Evolutionary conservation across 2,888 invertebrate species (phyloP).

Genomic region (Boloria euphrosyne): DNA sequence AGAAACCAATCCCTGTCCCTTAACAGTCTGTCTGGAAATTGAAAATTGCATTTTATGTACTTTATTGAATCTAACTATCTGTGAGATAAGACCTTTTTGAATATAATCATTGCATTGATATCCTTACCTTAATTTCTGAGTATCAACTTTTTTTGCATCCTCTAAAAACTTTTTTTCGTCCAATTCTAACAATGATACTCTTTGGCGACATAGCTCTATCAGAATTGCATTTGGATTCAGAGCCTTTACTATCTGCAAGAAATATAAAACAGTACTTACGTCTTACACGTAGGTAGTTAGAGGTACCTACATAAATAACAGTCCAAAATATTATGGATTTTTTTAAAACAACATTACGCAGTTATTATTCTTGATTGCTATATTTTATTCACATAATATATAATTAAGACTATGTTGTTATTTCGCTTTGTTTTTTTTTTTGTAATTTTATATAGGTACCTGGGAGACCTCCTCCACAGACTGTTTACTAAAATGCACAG

Average conservation of each 20-base stretch:
- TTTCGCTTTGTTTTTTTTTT: no score
- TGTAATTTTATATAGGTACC: constrained; percentile 44
- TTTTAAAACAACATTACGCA: no score
- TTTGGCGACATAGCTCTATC: constrained; percentile 72
- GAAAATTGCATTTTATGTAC: not conserved
- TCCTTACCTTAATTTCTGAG: constrained; percentile 68
- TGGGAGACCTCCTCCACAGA: constrained; percentile 73
- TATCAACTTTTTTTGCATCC: constrained; percentile 74
- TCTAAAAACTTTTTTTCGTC: constrained; percentile 76
- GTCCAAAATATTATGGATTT: no score
- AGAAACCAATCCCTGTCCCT: constrained; percentile 70
- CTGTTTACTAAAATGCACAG: constrained; percentile 75
- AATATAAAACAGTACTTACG: constrained; percentile 10
- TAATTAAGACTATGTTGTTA: not conserved
- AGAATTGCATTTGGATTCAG: constrained; percentile 73
- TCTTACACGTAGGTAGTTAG: no score
- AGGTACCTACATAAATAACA: not conserved
- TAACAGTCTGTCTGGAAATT: constrained; percentile 62
- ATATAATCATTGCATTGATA: not conserved
- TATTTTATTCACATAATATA: constrained; percentile 1
- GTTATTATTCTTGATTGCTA: no score
- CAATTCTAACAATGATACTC: constrained; percentile 70
- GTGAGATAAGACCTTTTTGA: not conserved
- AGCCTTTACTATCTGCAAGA: constrained; percentile 62
- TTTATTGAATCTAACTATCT: no score